These are phyloP conservation scores for Dexiosoma caninum DNA, from an alignment of 2,888 invertebrate species.

Conservation along the genomic window DNA sequence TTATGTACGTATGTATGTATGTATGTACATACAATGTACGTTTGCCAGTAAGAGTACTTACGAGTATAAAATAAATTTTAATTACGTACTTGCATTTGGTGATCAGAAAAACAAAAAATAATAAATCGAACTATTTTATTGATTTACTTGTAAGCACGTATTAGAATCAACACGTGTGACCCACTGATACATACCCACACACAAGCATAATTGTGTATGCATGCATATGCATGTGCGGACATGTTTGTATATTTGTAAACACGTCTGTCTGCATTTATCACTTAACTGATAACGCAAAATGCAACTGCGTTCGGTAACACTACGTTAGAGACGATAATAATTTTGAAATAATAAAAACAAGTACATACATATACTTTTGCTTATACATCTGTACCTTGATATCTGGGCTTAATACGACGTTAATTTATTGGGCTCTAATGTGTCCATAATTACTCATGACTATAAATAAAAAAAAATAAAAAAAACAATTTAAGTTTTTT, in stretches of 20 bases:
- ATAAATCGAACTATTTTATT: constrained; percentile 3
- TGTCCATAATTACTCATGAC: constrained; percentile 19
- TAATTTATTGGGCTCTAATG: constrained; percentile 24
- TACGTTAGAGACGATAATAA: constrained; percentile 4
- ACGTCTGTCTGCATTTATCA: background rate
- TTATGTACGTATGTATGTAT: background rate
- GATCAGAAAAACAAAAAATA: too few species aligned
- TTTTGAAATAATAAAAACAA: background rate
- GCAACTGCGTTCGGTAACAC: constrained; percentile 7
- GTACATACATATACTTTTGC: background rate
- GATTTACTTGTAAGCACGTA: background rate
- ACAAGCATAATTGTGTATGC: background rate
- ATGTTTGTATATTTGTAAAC: background rate
- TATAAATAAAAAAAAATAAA: background rate
- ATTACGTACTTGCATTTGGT: constrained; percentile 3
- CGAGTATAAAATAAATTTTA: background rate
- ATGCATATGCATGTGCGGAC: background rate
- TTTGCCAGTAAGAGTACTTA: too few species aligned
- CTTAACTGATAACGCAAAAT: background rate
- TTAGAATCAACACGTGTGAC: constrained; percentile 46
- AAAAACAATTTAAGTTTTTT: too few species aligned
- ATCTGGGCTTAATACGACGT: constrained; percentile 1
- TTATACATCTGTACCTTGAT: background rate
- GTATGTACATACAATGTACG: background rate
- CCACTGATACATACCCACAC: constrained; percentile 5